Evolutionary conservation across 2,113 vertebrate genomes (phyloP).

Genomic region (Lutjanus erythropterus): DNA sequence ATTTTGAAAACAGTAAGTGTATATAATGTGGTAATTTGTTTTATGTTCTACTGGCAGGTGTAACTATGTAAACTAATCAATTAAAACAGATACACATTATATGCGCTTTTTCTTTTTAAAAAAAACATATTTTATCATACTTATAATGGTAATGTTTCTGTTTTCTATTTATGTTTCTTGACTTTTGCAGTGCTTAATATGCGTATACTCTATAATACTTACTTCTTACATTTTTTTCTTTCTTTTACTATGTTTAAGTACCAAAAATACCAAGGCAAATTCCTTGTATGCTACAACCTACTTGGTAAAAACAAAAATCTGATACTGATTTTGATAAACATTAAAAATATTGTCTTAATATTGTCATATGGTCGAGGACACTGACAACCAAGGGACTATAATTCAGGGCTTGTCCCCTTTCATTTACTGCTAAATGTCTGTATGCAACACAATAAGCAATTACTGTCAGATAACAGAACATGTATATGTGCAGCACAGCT

Average conservation of each 20-base stretch:
- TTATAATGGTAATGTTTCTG: background rate
- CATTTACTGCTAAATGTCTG: background rate
- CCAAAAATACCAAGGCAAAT: background rate
- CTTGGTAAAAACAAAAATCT: too few relatives aligned
- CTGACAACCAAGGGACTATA: background rate
- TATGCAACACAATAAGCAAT: background rate
- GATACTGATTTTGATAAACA: background rate
- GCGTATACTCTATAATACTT: too few relatives aligned
- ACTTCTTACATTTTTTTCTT: background rate
- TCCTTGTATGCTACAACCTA: background rate
- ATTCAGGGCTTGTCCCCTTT: background rate
- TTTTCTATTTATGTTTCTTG: background rate
- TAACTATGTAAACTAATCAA: too few relatives aligned
- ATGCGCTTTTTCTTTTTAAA: too few relatives aligned
- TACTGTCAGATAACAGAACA: background rate
- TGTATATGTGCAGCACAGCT: background rate
- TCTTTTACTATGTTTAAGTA: too few relatives aligned
- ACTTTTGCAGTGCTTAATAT: background rate
- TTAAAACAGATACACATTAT: too few relatives aligned
- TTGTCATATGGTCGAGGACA: background rate
- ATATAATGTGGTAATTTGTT: too few relatives aligned
- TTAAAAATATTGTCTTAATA: background rate
- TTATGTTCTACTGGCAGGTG: too few relatives aligned
- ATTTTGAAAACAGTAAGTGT: too few relatives aligned
- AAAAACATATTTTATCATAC: too few relatives aligned